These are phyloP conservation scores for Phataginus tetradactyla DNA, from an alignment of 2,797 vertebrate genomes.

Conservation along the genomic window DNA sequence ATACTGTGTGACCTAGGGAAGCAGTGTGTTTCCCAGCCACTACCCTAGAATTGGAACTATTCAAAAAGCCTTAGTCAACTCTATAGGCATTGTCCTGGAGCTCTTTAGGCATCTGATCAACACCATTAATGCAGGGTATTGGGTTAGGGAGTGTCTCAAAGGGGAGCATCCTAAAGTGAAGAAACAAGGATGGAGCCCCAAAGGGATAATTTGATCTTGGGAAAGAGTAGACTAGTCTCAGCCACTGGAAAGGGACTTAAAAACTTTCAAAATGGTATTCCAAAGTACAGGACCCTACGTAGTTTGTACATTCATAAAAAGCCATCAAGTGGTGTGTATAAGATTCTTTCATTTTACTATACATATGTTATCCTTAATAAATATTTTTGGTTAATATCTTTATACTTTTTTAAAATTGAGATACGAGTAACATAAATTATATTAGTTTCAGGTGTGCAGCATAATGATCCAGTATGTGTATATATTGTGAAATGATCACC, in stretches of 20 bases:
- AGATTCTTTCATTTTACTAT: neutral
- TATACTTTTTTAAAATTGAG: neutral
- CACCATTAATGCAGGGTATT: neutral
- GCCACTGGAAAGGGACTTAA: neutral
- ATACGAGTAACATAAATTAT: neutral
- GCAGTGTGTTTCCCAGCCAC: neutral
- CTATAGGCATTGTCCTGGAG: neutral
- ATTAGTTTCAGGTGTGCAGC: neutral
- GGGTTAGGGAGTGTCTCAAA: neutral
- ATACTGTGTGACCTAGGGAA: neutral
- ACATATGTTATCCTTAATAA: neutral
- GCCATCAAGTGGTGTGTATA: neutral
- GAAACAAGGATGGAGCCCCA: neutral
- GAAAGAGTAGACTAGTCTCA: neutral
- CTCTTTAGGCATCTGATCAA: neutral
- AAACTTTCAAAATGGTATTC: neutral
- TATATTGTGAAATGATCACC: neutral
- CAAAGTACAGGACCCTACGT: neutral
- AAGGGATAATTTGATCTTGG: neutral
- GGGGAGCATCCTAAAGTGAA: neutral
- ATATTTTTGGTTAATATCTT: neutral
- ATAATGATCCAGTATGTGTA: neutral
- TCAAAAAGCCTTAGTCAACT: neutral
- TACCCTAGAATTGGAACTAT: neutral
- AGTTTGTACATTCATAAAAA: neutral